phyloP scores from a whole-genome alignment of 2,113 vertebrate genomes.

The Phaethon lepturus region DNA sequence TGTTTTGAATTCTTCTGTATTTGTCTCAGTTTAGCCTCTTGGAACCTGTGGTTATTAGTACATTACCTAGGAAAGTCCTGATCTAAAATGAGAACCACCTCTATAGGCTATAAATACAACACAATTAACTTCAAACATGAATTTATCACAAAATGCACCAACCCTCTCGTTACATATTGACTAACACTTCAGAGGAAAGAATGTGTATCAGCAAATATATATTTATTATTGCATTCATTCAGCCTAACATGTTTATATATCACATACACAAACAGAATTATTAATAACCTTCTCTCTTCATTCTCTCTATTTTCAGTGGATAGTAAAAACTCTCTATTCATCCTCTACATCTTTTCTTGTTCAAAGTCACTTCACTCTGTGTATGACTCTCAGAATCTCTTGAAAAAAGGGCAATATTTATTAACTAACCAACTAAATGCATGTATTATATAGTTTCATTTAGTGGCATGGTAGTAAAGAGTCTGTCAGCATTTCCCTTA shows the following conservation, averaged over 20 bases:
- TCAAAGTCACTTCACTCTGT: neutral
- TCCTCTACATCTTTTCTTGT: neutral
- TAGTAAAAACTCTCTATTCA: neutral
- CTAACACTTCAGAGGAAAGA: neutral
- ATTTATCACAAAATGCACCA: slow-evolving; percentile 34
- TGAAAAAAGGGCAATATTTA: slow-evolving; percentile 40
- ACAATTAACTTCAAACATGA: slow-evolving; percentile 71
- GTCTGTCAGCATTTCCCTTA: neutral
- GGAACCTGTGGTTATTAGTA: slow-evolving; percentile 74
- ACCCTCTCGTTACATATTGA: neutral
- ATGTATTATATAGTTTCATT: neutral
- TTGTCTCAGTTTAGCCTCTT: slow-evolving; percentile 66
- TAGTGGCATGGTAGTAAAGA: neutral
- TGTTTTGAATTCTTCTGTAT: slow-evolving; percentile 68
- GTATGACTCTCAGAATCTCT: neutral
- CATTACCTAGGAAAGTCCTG: slow-evolving; percentile 72
- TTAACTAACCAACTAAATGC: slow-evolving; percentile 40
- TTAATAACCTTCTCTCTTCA: neutral
- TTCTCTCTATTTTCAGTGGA: slow-evolving; percentile 3
- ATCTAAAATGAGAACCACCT: slow-evolving; percentile 67
- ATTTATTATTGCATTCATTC: neutral
- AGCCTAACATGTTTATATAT: neutral
- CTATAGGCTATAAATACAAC: slow-evolving; percentile 73
- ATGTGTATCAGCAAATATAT: neutral
- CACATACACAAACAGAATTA: neutral